Base-by-base conservation (phyloP, 1,140 invertebrate genomes). In the Sminthurides bifidus region DNA sequence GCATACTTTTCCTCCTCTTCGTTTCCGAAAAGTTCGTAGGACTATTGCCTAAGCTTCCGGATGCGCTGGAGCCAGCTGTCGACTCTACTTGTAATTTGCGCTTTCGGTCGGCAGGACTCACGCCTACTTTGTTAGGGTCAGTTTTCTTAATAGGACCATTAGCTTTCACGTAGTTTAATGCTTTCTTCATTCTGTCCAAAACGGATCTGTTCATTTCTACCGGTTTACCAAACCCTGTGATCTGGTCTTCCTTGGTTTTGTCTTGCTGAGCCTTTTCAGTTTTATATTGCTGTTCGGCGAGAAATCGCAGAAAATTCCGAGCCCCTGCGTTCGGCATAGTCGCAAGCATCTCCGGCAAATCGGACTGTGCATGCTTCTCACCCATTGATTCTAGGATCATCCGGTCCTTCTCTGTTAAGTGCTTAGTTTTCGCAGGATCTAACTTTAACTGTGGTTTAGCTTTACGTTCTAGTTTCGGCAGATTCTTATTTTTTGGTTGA, bases 91-190 rank as follows among this genome's bases (percentile, higher is more conserved):
- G 17, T 15, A 61, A 24, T 54, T 61, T 58, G 6, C 54, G 29
- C 30, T 60, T 63, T 24, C 46, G 29, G 1, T 74, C 62, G n/a
- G n/a, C n/a, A n/a, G n/a, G n/a, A n/a, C n/a, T n/a, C n/a, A n/a
- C n/a, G n/a, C n/a, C n/a, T n/a, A 77, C 68, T 49, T 78, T 79
- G 66, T 85, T 83, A 1, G 84, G 83, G 74, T 87, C 76, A 1
- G 71, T 65, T 68, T 79, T 80, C 67, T 76, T 75, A 54, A 81
- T 76, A n/a, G 68, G 77, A 35, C 79, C 83, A 71, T 76, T 80
- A 71, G 76, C 71, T 70, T 75, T 76, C 6, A 81, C 75, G 65
- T 76, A 77, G 59, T 76, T 77, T 10, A 83, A 66, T n/a, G 85
- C 85, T 70, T 79, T 61, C 27, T 61, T 19, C 63, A 65, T 65